A percentile compares a stretch with the other conserved stretches of the same genome.
phyloP scores from a whole-genome alignment of 2,888 invertebrate genomes.

The Formica aserva region DNA sequence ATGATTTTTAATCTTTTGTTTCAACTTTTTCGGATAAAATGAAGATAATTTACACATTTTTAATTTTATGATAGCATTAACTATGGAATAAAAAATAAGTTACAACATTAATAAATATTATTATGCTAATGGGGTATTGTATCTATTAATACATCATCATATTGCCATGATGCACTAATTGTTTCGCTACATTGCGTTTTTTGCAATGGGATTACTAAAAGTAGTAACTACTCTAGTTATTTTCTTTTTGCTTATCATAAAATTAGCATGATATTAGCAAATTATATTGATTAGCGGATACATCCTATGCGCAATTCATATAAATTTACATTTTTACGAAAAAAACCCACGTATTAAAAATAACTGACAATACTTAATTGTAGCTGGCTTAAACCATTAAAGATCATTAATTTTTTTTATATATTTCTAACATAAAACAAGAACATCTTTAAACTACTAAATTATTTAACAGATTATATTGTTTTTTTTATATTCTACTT shows the following conservation, averaged over 20 bases:
- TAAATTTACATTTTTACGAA: conserved; percentile 7
- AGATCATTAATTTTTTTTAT: neutral
- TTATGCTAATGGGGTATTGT: neutral
- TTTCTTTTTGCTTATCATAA: neutral
- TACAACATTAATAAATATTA: neutral
- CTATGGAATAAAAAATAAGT: neutral
- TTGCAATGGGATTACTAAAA: neutral
- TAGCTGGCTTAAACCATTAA: neutral
- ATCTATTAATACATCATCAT: neutral
- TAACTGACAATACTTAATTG: neutral
- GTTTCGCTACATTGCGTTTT: neutral
- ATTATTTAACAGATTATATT: neutral
- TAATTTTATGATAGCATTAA: neutral
- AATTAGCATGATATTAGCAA: neutral
- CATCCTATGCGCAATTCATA: neutral
- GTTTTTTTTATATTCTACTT: neutral
- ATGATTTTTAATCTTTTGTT: neutral
- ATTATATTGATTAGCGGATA: neutral
- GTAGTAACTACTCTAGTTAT: conserved; percentile 22
- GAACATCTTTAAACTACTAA: neutral
- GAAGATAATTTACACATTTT: neutral
- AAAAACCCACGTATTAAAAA: neutral
- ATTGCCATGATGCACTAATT: neutral
- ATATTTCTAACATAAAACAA: neutral
- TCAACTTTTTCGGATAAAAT: neutral